These are phyloP conservation scores for Drosophila engyochracea DNA, from an alignment of 2,888 invertebrate species.

Conservation along the genomic window DNA sequence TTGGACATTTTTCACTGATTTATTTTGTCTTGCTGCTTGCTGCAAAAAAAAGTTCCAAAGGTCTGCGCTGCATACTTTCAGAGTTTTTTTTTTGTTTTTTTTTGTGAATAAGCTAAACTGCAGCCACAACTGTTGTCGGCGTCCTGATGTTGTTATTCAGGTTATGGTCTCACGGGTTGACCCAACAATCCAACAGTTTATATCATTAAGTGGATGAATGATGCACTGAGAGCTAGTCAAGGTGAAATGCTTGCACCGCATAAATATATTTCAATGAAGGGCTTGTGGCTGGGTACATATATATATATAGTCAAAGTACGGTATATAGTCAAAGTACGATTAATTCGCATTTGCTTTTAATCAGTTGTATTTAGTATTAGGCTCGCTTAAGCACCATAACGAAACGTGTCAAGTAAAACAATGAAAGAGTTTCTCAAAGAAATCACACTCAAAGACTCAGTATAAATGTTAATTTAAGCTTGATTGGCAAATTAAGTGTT, in stretches of 20 bases:
- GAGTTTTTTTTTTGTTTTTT: slow-evolving; percentile 31
- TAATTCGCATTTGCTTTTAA: not conserved
- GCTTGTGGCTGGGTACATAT: not conserved
- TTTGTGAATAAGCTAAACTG: slow-evolving; percentile 28
- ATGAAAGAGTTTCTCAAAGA: not conserved
- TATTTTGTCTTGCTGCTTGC: slow-evolving; percentile 44
- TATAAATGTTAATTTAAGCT: not conserved
- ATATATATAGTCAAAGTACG: not conserved
- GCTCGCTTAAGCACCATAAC: not conserved
- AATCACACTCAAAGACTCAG: not conserved
- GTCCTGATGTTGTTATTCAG: slow-evolving; percentile 33
- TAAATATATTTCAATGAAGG: not conserved
- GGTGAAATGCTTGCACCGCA: slow-evolving; percentile 21
- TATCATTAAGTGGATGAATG: slow-evolving; percentile 13
- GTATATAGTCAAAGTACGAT: not conserved
- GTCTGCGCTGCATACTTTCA: slow-evolving; percentile 42
- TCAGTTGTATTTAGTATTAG: not conserved
- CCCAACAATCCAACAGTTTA: slow-evolving; percentile 22
- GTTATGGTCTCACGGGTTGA: slow-evolving; percentile 48
- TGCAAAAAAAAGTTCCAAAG: slow-evolving; percentile 23
- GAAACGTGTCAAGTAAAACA: not conserved
- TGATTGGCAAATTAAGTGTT: slow-evolving; percentile 5
- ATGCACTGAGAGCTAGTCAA: slow-evolving; percentile 19
- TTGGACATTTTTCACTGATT: slow-evolving; percentile 77
- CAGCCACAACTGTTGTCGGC: slow-evolving; percentile 3